phyloP scores from a whole-genome alignment of 2,888 invertebrate genomes.

The Malthinus seriepunctatus region DNA sequence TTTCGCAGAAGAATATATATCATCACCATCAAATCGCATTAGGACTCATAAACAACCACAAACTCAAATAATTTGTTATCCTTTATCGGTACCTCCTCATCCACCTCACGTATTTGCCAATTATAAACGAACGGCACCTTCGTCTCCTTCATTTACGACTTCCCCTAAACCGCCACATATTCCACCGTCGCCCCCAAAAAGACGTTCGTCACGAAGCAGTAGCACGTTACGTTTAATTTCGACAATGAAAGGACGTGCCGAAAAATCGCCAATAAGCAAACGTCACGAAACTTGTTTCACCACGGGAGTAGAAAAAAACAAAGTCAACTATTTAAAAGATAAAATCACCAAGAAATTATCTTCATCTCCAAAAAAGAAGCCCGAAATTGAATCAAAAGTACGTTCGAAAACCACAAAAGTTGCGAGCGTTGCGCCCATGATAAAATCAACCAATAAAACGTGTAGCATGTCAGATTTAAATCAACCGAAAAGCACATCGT shows the following conservation, averaged over 20 bases:
- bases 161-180: slow-evolving; percentile 65
- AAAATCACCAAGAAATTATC: slow-evolving; percentile 65
- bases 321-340: slow-evolving; percentile 65
- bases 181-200: slow-evolving; percentile 75
- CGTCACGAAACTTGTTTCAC: slow-evolving; percentile 60
- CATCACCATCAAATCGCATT: slow-evolving; percentile 80
- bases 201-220: slow-evolving; percentile 75
- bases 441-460: slow-evolving; percentile 47
- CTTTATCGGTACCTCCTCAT: slow-evolving; percentile 54
- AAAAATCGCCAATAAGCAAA: slow-evolving; percentile 45
- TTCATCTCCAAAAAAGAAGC: slow-evolving; percentile 35
- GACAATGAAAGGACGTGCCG: slow-evolving; percentile 53
- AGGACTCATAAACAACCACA: slow-evolving; percentile 67
- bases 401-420: slow-evolving; percentile 45
- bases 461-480: slow-evolving; percentile 42
- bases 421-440: slow-evolving; percentile 44
- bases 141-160: slow-evolving; percentile 64
- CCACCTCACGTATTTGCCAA: slow-evolving; percentile 60
- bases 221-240: slow-evolving; percentile 69
- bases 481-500: slow-evolving; percentile 11
- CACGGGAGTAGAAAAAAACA: slow-evolving; percentile 53
- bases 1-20: slow-evolving; percentile 82
- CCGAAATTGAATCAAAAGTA: slow-evolving; percentile 37
- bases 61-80: slow-evolving; percentile 66
- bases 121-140: slow-evolving; percentile 64